Conservation (phyloP, 2,888 invertebrate genomes). For the Drosophila silvestris region DNA sequence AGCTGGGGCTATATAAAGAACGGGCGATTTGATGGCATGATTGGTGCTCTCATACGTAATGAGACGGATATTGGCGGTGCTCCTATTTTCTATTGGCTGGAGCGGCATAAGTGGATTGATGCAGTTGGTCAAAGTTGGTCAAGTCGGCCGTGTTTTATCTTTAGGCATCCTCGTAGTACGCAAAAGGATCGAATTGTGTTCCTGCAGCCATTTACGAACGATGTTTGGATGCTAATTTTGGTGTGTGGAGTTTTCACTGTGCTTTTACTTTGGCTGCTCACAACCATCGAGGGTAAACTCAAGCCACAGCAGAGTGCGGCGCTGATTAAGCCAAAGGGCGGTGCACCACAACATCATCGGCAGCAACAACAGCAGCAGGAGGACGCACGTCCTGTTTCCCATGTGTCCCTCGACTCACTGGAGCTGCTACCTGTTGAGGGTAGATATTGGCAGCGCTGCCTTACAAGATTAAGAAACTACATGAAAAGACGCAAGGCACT, state of each 20-base stretch:
- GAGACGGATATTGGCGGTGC: conserved; percentile 89
- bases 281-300: conserved; percentile 69
- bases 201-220: conserved; percentile 87
- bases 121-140: conserved; percentile 79
- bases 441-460: conserved; percentile 49
- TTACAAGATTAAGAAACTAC: conserved; percentile 47
- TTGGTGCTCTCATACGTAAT: conserved; percentile 87
- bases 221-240: conserved; percentile 87
- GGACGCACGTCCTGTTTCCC: conserved; percentile 1
- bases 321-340: conserved; percentile 70
- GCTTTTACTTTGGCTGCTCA: conserved; percentile 73
- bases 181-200: conserved; percentile 88
- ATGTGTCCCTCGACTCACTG: conserved; percentile 21
- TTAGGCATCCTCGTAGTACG: conserved; percentile 89
- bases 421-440: conserved; percentile 28
- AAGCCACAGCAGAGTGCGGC: conserved; percentile 57
- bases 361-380: conserved; percentile 4
- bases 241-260: conserved; percentile 83
- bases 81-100: conserved; percentile 88
- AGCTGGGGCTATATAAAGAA: conserved; percentile 88
- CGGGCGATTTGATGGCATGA: conserved; percentile 89
- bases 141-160: conserved; percentile 88
- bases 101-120: conserved; percentile 87
- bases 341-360: conserved; percentile 34
- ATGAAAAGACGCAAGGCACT: conserved; percentile 37